phyloP scores from a whole-genome alignment of 1,140 invertebrate species.

The Wiebesia pumilae region DNA sequence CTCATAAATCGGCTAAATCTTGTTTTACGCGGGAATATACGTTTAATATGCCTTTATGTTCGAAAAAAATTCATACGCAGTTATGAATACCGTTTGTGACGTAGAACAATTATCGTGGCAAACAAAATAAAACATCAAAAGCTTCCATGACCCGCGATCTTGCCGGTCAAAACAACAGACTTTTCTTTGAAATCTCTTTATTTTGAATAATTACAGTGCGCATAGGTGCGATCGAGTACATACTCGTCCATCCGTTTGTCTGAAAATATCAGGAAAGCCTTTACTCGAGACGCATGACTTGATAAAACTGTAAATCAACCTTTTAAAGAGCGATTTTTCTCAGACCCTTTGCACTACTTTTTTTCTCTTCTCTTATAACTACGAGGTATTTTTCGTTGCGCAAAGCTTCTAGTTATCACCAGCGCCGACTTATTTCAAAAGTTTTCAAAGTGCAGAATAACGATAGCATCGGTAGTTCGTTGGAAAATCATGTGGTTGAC shows the following conservation, averaged over 20 bases:
- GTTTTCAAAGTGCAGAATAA: neutral
- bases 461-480: neutral
- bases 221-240: neutral
- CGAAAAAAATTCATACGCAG: no score
- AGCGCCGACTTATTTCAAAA: neutral
- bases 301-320: neutral
- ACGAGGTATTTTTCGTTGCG: slow-evolving; percentile 1
- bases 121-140: no score
- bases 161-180: no score
- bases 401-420: neutral
- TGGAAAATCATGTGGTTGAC: neutral
- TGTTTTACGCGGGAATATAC: no score
- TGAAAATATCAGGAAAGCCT: neutral
- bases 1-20: no score
- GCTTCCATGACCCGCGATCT: no score
- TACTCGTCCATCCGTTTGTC: slow-evolving; percentile 22
- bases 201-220: neutral
- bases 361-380: neutral
- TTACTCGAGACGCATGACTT: neutral
- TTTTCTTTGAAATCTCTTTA: no score
- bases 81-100: no score
- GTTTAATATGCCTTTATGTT: no score
- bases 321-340: slow-evolving; percentile 22
- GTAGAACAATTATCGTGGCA: no score
- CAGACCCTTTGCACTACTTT: slow-evolving; percentile 16